phyloP scores from a whole-genome alignment of 2,113 vertebrate genomes.

The Podocnemis expansa region DNA sequence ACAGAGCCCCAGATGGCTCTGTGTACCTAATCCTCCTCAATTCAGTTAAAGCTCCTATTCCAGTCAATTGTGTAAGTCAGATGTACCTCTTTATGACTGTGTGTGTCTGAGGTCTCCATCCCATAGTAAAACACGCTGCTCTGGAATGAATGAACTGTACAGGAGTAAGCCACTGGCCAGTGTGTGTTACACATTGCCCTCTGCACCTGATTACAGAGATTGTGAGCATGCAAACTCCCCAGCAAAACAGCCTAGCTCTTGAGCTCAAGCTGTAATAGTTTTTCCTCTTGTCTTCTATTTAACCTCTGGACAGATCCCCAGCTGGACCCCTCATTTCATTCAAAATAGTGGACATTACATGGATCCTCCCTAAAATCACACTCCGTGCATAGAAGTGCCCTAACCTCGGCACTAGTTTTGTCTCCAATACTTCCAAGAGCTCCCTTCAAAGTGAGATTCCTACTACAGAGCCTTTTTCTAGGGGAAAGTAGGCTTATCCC shows the following conservation, averaged over 20 bases:
- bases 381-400: not conserved
- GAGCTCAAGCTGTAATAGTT: not conserved
- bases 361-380: not conserved
- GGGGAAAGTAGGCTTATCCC: not conserved
- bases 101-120: not conserved
- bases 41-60: slow-evolving; percentile 1
- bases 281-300: not conserved
- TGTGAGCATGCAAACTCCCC: not conserved
- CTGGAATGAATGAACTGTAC: not conserved
- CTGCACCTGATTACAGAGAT: not conserved
- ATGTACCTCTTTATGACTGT: accelerated
- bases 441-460: not conserved
- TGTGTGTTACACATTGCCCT: not conserved
- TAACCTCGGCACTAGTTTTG: accelerated
- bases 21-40: not conserved
- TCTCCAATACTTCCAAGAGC: too few species aligned
- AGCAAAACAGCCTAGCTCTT: not conserved
- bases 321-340: not conserved
- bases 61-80: not conserved
- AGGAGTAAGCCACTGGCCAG: not conserved
- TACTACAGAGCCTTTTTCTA: not conserved
- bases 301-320: not conserved
- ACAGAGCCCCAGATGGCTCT: not conserved
- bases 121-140: not conserved
- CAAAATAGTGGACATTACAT: not conserved